Conservation (phyloP, 2,797 vertebrate genomes). For the Xenops minutus region DNA sequence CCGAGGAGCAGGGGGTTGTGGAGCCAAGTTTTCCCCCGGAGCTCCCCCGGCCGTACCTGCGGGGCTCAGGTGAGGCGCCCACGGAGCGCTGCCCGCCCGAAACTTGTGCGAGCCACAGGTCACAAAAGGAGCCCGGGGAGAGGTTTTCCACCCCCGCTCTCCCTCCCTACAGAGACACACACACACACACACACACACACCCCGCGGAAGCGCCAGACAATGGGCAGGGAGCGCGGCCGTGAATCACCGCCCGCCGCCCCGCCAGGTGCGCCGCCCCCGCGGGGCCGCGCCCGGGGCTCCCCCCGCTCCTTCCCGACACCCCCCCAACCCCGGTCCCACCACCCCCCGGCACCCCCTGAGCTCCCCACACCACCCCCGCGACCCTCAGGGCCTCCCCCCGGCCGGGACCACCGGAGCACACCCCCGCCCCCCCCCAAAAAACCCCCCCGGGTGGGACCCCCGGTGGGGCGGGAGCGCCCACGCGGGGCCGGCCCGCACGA, state of each 20-base stretch:
- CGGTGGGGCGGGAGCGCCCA: background rate
- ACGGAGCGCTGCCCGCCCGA: background rate
- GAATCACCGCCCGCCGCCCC: background rate
- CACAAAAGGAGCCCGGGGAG: background rate
- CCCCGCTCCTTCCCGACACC: background rate
- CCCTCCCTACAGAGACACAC: too few relatives aligned
- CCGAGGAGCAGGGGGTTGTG: background rate
- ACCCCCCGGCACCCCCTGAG: background rate
- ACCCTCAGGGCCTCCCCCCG: background rate
- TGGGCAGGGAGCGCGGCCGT: background rate
- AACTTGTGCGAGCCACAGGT: background rate
- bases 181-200: background rate
- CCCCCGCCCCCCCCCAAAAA: too few relatives aligned
- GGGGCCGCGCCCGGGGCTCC: background rate
- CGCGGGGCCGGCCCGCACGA: background rate
- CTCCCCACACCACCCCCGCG: too few relatives aligned
- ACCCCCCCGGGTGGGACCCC: background rate
- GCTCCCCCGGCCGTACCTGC: background rate
- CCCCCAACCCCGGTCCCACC: too few relatives aligned
- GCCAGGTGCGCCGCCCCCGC: background rate
- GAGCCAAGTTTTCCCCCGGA: background rate
- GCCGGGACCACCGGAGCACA: background rate
- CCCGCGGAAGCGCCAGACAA: background rate
- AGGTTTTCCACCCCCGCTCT: background rate
- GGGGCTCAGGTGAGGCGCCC: background rate